Conservation (phyloP, 2,113 vertebrate genomes). For the Dromaius novaehollandiae region DNA sequence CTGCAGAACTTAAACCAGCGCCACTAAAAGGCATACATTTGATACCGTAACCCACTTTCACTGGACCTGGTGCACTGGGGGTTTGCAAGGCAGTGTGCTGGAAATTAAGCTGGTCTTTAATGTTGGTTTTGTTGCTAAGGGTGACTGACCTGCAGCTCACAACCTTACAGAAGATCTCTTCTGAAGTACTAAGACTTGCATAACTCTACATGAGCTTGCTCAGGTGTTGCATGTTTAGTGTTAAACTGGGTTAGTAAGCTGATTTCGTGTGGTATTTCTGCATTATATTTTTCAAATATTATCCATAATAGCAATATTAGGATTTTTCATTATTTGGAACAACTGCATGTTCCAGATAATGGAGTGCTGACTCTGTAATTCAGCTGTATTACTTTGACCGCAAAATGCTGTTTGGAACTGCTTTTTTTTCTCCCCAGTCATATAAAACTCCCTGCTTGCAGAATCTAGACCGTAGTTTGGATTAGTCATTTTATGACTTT, state of each 20-base stretch:
- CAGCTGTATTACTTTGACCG: neutral
- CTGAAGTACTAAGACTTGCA: neutral
- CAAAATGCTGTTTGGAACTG: neutral
- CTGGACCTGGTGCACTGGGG: neutral
- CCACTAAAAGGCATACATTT: neutral
- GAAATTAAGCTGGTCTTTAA: neutral
- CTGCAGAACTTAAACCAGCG: neutral
- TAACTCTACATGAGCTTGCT: neutral
- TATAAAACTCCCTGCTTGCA: neutral
- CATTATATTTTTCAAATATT: neutral
- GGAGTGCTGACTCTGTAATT: neutral
- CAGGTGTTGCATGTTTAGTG: neutral
- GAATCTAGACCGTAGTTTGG: neutral
- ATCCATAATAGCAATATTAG: neutral
- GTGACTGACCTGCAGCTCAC: neutral
- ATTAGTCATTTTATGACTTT: neutral
- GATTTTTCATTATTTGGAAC: neutral
- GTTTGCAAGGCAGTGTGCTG: neutral
- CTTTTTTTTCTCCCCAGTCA: neutral
- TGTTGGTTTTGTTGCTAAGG: neutral
- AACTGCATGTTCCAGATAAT: neutral
- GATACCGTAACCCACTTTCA: neutral
- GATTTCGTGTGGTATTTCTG: neutral
- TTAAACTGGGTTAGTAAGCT: neutral
- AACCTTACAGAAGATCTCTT: neutral